Evolutionary conservation across 2,888 invertebrate species (phyloP), one percentile per base, ranked within the genome.

Genomic region (Diadegma fenestrale): DNA sequence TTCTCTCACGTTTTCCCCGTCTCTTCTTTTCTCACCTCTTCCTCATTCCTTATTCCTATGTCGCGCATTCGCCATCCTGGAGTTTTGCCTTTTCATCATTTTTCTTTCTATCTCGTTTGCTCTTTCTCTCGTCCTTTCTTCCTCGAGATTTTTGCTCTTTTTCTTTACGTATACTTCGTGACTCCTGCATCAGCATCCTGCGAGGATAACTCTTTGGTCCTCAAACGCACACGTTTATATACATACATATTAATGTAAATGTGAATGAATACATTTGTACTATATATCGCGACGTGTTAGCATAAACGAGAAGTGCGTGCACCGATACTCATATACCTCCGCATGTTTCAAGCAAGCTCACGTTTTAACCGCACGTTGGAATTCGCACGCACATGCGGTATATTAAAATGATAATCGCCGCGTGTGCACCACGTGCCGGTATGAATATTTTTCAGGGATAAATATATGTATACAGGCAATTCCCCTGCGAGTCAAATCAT

Each of bases 381-480:
- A 88, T 89, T 88, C 54, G 85, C 83, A 87, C 81, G 86, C 79
- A 86, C 82, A 81, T 87, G 81, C 79, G 87, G 86, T 89, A 87
- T 86, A 88, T 89, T 89, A 87, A 87, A 90, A 89, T 89, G 86
- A 89, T 90, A 89, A 90, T 90, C 89, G 83, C 86, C 72, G 73
- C 68, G 76, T 58, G 79, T 63, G 81, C 77, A 81, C 64, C 72
- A 79, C 80, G 76, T 82, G 77, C 73, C 80, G 26, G 61, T 68
- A 71, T 63, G 51, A 54, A 71, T 61, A 71, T 63, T 71, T 75
- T 76, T 63, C 45, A 26, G 17, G 26, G 22, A 43, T 41, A 41
- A 33, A 64, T 64, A 19, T 61, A 64, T 64, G 12, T 43, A 37
- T 66, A 0, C 4, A 30, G 19, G 19, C 12, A 14, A 58, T 58